Evolutionary conservation across 2,888 invertebrate genomes (phyloP), one percentile per base, ranked within the genome.

Genomic region (Coecobrya sp.): DNA sequence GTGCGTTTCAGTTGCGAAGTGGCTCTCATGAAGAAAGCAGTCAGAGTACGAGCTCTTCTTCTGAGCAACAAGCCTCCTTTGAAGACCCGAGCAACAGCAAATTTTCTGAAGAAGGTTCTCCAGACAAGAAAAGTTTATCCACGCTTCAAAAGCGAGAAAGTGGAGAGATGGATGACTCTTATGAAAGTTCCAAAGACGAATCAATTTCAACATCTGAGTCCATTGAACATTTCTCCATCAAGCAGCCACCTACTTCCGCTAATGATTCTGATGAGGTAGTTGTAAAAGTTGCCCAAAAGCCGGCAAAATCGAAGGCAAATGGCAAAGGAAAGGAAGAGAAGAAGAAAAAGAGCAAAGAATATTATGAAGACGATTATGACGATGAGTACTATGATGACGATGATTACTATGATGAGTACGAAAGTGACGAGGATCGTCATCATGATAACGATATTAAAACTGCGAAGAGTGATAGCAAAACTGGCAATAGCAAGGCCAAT

Each of bases 341-440:
- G 45, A 65, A 65, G 30, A n/a, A n/a, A n/a, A n/a, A 82, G 36
- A 65, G 22, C 11, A 62, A 45, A 45, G 84, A 55, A 4, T 10
- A 30, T 27, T 19, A 84, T 36, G 52, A 91, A 16, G 49, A 91
- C 22, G 55, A 90, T n/a, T 52, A 90, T 49, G 65, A 91, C 7
- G 76, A 76, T 1, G 59, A 85, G 11, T 45, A 85, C 4, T 22
- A 70, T 5, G 49, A 81, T 16, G 27, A 73, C 62, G 85, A 55
- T 25, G 22, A 86, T 11, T 27, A 89, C 49, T 45, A 90, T n/a
- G 22, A 90, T 30, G 73, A 90, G 13, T 36, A 86, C 45, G 45
- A 91, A n/a, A 27, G 82, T 10, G 79, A 91, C 10, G 76, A 85
- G 8, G 27, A 85, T 11, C 22, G 81, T 10, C 19, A 62, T 16